Percentiles rank a stretch among this genome's conserved stretches.
Evolutionary conservation across 2,797 vertebrate genomes (phyloP).

Genomic region (Protonibea diacanthus): DNA sequence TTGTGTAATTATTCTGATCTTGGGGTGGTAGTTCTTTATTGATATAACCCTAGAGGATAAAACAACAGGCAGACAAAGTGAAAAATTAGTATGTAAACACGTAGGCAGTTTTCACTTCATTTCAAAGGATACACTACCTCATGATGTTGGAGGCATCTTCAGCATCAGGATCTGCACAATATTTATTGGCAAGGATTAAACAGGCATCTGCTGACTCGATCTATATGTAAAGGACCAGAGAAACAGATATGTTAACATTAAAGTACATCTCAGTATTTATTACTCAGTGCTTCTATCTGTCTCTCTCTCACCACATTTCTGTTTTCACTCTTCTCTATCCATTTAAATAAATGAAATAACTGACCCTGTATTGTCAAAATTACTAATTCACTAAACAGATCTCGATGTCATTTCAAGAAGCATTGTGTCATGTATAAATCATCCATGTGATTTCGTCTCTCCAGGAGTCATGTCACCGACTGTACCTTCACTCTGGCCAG

Average conservation of each 20-base stretch:
- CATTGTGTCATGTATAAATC: neutral
- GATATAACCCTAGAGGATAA: constrained; percentile 93
- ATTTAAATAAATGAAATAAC: constrained; percentile 1
- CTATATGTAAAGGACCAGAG: constrained; percentile 79
- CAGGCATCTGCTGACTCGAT: constrained; percentile 99
- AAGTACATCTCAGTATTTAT: neutral
- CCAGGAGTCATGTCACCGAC: neutral
- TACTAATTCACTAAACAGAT: neutral
- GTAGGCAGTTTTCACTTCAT: neutral
- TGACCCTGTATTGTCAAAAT: too few relatives aligned
- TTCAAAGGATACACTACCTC: constrained; percentile 86
- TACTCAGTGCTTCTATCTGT: neutral
- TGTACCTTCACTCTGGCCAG: constrained; percentile 96
- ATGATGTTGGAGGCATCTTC: constrained; percentile 99
- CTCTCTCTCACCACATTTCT: neutral
- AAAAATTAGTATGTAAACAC: neutral
- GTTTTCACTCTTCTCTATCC: neutral
- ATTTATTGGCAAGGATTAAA: constrained; percentile 99
- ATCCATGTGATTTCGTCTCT: constrained; percentile 14
- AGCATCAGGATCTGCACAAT: constrained; percentile 98
- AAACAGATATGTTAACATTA: constrained; percentile 21
- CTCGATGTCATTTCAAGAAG: constrained; percentile 1
- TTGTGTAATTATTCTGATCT: constrained; percentile 99
- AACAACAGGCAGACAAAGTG: constrained; percentile 15
- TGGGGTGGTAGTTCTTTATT: constrained; percentile 99